These are phyloP conservation scores for Paedocypris sp. DNA, from an alignment of 2,113 vertebrate genomes.

Conservation along the genomic window DNA sequence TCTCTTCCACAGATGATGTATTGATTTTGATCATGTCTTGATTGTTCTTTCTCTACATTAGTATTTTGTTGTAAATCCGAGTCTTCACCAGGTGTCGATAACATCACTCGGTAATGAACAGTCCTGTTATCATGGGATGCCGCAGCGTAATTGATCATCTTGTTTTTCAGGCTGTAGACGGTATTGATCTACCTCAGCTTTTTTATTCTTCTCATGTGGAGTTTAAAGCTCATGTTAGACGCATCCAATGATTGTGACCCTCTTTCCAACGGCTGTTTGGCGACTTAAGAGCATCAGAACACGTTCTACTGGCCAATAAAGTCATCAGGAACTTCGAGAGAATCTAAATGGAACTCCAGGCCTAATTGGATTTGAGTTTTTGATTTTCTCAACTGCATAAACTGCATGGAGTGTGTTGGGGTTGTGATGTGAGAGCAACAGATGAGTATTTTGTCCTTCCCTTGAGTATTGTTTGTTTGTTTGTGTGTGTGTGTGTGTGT, in stretches of 20 bases:
- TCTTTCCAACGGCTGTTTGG: background rate
- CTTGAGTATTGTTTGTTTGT: no score
- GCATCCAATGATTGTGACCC: background rate
- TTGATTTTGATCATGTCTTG: background rate
- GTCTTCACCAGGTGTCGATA: conserved; percentile 19
- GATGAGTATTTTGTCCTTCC: no score
- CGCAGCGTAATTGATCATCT: conserved; percentile 20
- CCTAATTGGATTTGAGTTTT: no score
- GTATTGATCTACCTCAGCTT: background rate
- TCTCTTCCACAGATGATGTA: conserved; percentile 11
- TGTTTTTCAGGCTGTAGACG: background rate
- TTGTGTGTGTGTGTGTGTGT: no score
- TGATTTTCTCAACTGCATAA: no score
- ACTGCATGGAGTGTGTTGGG: no score
- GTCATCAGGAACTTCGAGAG: background rate
- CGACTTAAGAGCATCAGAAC: background rate
- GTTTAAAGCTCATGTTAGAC: background rate
- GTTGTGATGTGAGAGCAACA: no score
- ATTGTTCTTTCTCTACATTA: background rate
- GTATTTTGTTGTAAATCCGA: background rate
- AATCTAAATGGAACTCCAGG: no score
- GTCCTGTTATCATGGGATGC: background rate
- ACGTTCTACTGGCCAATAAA: background rate
- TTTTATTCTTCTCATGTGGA: background rate
- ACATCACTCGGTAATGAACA: conserved; percentile 3